These are phyloP conservation scores for Urosaurus nigricauda DNA, from an alignment of 2,797 vertebrate species.

Conservation along the genomic window DNA sequence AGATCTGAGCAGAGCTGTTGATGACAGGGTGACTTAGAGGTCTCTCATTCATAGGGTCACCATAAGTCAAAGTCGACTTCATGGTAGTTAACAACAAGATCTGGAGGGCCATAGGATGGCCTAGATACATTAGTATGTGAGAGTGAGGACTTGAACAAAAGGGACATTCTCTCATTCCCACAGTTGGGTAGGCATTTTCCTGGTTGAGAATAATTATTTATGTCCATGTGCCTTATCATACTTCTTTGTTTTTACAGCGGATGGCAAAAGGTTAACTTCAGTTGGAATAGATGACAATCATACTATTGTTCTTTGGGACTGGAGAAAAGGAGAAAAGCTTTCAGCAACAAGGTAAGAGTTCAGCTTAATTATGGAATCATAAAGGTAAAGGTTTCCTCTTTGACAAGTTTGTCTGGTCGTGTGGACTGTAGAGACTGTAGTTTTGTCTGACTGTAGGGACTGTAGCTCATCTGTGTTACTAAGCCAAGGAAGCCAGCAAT, in stretches of 20 bases:
- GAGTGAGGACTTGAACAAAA: not conserved
- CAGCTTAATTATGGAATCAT: not conserved
- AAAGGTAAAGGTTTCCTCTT: too few relatives aligned
- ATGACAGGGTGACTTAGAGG: too few relatives aligned
- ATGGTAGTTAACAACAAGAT: too few relatives aligned
- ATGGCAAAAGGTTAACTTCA: conserved; percentile 94
- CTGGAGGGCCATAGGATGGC: not conserved
- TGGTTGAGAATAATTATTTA: conserved; percentile 52
- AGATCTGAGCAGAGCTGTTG: too few relatives aligned
- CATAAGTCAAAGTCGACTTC: too few relatives aligned
- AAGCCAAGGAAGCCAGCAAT: too few relatives aligned
- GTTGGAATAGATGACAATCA: conserved; percentile 97
- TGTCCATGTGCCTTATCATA: conserved; percentile 59
- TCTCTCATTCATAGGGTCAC: too few relatives aligned
- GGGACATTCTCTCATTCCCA: not conserved
- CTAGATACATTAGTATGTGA: not conserved
- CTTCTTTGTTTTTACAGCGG: conserved; percentile 82
- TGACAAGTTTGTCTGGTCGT: too few relatives aligned
- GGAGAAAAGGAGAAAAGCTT: conserved; percentile 98
- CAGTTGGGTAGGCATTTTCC: not conserved
- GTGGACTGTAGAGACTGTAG: too few relatives aligned
- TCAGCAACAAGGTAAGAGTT: conserved; percentile 88
- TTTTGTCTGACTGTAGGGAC: too few relatives aligned
- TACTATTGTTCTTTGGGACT: conserved; percentile 95
- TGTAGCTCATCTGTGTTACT: too few relatives aligned